A percentile compares a stretch with the other conserved stretches of the same genome.
Conservation (phyloP, 2,113 vertebrate species). For the Oncorhynchus tshawytscha region DNA sequence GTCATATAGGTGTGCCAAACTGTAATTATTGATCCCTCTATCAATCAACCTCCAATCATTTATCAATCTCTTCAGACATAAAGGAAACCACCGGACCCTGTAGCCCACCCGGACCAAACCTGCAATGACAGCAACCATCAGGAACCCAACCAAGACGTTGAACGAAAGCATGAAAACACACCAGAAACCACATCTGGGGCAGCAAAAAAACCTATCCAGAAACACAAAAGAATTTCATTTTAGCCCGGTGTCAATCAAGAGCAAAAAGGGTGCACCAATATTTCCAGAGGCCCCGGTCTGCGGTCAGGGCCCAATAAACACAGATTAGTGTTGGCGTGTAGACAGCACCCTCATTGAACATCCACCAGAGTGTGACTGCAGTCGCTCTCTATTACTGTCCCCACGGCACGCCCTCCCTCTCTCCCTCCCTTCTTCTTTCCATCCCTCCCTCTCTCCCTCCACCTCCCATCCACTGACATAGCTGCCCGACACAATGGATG, state of each 20-base stretch:
- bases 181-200: not conserved
- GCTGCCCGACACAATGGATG: conserved; percentile 32
- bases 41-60: conserved; percentile 65
- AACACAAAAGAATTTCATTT: conserved; percentile 63
- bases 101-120: conserved; percentile 57
- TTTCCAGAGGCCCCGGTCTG: conserved; percentile 53
- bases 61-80: conserved; percentile 47
- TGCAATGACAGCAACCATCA: not conserved
- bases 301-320: conserved; percentile 68
- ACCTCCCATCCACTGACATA: conserved; percentile 6
- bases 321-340: conserved; percentile 68
- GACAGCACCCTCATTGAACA: conserved; percentile 69
- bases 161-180: conserved; percentile 5
- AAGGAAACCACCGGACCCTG: conserved; percentile 56
- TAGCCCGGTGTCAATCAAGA: conserved; percentile 60
- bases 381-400: conserved; percentile 32
- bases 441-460: conserved; percentile 16
- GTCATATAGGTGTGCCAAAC: not conserved
- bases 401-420: conserved; percentile 11
- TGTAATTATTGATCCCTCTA: conserved; percentile 29
- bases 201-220: conserved; percentile 14
- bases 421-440: conserved; percentile 25
- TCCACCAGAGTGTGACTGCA: conserved; percentile 69
- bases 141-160: not conserved
- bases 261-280: conserved; percentile 58